Base-by-base conservation (phyloP, 2,797 vertebrate genomes). In the Ptychadena robeensis region DNA sequence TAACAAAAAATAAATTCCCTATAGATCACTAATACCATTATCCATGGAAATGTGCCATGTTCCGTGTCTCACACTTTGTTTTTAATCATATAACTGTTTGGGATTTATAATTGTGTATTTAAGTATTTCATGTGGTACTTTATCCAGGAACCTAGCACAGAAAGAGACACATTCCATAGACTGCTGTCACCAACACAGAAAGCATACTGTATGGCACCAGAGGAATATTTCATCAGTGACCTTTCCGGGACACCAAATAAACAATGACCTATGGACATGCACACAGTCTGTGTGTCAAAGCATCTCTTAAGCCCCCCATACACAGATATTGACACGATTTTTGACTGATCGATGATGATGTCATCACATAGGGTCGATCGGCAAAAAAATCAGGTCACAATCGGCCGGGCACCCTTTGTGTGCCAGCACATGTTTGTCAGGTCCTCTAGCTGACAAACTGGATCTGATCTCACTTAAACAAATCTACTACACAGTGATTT, bases 151-250 rank as follows among this genome's bases (percentile, higher is more conserved):
- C 8, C 59, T 9, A 25, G 59, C 11, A 28, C n/a, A 27, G 59
- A 8, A 28, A 61, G 59, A 61, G n/a, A 14, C 59, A 25, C 9
- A 9, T 28, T 69, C 35, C 67, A 38, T 40, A 69, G 9, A 38
- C 53, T n/a, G 14, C 5, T 53, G 32, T 73, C 18, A 59, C 44
- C 44, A 34, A 57, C 32, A 73, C 48, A 59, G 37, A 25, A 73
- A 10, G 61, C 18, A 48, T 30, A 25, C 35, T 7, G 35, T 38
- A 38, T 69, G 35, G 68, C 69, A 30, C 69, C 37, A 74, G 31
- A 74, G 53, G 31, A 27, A 40, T 67, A 67, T 67, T 67, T 35
- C 34, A 67, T 67, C 32, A 32, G 12, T 34, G 63, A 65, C 27
- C 25, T 32, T 65, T 2, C 14, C 30, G 15, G 5, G 12, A 65